Evolutionary conservation across 2,113 vertebrate species (phyloP).

Genomic region (Marcusenius ussheri): DNA sequence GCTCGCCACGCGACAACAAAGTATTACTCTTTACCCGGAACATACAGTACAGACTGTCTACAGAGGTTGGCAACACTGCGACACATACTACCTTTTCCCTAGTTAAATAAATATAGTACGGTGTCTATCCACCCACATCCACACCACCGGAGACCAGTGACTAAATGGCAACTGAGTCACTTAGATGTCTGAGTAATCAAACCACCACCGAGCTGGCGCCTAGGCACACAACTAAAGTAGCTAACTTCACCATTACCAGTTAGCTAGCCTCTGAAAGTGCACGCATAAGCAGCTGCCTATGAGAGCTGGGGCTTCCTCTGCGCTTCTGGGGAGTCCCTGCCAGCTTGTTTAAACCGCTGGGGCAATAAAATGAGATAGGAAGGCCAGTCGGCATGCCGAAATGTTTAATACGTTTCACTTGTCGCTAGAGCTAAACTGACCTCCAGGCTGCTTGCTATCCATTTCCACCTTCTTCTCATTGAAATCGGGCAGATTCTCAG

Average conservation of each 20-base stretch:
- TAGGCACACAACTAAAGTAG: not conserved
- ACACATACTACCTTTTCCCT: not conserved
- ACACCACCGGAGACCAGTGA: not conserved
- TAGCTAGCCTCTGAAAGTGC: not conserved
- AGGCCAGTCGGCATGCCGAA: not conserved
- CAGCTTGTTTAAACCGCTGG: not conserved
- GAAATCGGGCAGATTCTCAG: conserved; percentile 2
- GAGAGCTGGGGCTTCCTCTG: not conserved
- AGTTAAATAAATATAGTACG: not conserved
- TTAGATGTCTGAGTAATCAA: not conserved
- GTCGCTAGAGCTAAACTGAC: not conserved
- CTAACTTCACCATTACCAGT: not conserved
- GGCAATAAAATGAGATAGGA: not conserved
- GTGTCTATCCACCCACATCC: not conserved
- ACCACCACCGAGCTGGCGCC: not conserved
- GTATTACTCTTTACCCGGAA: not conserved
- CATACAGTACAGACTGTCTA: not conserved
- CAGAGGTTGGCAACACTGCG: not conserved
- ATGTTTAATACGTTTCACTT: not conserved
- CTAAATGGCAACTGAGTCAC: not conserved
- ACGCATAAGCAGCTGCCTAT: not conserved
- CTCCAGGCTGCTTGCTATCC: conserved; percentile 16
- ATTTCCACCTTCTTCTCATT: conserved; percentile 15
- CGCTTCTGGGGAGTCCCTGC: not conserved
- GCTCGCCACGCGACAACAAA: not conserved